Conservation (phyloP, 2,888 invertebrate species). For the Pyrrhia umbra region DNA sequence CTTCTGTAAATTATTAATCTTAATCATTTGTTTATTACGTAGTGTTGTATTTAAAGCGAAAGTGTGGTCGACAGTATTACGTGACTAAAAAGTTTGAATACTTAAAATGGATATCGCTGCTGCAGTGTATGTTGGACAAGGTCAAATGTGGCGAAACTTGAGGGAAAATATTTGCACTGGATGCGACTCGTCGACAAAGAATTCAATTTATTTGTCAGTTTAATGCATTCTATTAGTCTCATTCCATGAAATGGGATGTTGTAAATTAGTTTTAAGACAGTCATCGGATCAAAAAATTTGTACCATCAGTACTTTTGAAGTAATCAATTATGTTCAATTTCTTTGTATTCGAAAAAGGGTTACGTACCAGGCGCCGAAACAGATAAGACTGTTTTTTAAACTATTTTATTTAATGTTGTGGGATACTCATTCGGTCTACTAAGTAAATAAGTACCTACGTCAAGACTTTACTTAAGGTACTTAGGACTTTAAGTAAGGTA, state of each 20-base stretch:
- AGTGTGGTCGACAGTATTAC: constrained; percentile 75
- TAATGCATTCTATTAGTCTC: constrained; percentile 12
- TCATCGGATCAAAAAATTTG: too few species aligned
- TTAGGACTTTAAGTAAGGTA: too few species aligned
- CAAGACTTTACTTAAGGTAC: too few species aligned
- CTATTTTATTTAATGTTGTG: too few species aligned
- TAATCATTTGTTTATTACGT: constrained; percentile 69
- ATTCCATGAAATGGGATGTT: constrained; percentile 9
- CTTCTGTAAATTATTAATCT: constrained; percentile 62
- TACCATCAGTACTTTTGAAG: too few species aligned
- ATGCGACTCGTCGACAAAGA: constrained; percentile 60
- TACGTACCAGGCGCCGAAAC: too few species aligned
- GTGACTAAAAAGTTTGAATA: constrained; percentile 74
- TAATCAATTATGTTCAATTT: too few species aligned
- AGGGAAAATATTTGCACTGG: constrained; percentile 61
- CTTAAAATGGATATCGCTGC: constrained; percentile 67
- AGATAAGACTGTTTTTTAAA: too few species aligned
- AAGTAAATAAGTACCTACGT: too few species aligned
- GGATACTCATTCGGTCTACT: too few species aligned
- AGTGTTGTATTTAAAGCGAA: constrained; percentile 68
- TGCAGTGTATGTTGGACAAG: constrained; percentile 75
- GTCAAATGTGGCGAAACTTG: constrained; percentile 71
- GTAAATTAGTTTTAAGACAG: neutral
- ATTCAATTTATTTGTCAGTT: too few species aligned
- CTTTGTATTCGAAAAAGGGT: too few species aligned